phyloP scores from a whole-genome alignment of 2,113 vertebrate species.

The Pedionomus torquatus region DNA sequence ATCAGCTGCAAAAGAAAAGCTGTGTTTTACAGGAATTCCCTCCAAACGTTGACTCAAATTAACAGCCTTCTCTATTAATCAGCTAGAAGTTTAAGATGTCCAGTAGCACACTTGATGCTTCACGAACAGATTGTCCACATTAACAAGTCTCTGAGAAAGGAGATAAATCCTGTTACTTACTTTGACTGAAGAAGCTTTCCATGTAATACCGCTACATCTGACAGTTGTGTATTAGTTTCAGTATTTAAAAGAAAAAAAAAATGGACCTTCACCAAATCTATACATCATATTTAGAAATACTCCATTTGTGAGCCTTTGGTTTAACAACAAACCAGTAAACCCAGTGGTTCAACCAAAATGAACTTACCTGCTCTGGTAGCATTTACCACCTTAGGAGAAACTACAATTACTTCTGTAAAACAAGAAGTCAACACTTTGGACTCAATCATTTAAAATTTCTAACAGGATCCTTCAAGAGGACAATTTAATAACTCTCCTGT shows the following conservation, averaged over 20 bases:
- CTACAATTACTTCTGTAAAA: conserved; percentile 74
- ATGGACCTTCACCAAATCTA: background rate
- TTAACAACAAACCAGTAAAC: background rate
- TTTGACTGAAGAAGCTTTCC: background rate
- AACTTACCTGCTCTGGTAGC: conserved; percentile 55
- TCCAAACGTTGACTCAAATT: background rate
- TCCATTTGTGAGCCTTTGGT: background rate
- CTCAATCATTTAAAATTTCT: background rate
- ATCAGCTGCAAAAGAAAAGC: conserved; percentile 81
- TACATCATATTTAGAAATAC: background rate
- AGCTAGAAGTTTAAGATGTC: background rate
- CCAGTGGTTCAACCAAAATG: background rate
- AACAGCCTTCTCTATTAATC: background rate
- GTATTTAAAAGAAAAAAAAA: background rate
- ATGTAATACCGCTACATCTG: background rate
- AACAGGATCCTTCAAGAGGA: background rate
- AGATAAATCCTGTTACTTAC: background rate
- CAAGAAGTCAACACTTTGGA: conserved; percentile 42
- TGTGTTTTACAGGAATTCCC: background rate
- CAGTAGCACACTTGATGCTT: background rate
- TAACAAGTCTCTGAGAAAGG: background rate
- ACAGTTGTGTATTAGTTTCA: background rate
- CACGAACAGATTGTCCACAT: background rate
- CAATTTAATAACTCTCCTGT: background rate
- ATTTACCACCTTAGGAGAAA: conserved; percentile 73